Evolutionary conservation across 2,113 vertebrate genomes (phyloP).

Genomic region (Anser brachyrhynchus): DNA sequence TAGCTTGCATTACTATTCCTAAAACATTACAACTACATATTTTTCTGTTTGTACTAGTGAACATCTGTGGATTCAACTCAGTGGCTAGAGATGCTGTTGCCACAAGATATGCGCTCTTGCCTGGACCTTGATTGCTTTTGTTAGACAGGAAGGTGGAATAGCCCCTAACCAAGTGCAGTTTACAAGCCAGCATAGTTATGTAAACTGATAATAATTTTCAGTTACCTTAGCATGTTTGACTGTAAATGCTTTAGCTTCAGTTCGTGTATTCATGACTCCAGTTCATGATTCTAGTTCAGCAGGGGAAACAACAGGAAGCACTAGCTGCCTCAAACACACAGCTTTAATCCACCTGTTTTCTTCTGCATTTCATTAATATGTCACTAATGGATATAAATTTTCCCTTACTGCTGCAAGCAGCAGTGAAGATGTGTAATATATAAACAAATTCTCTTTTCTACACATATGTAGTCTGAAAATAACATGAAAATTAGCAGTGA

Average conservation of each 20-base stretch:
- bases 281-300: too few species aligned
- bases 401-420: background rate
- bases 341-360: background rate
- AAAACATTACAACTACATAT: fast-evolving
- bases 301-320: background rate
- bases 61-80: background rate
- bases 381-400: background rate
- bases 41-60: background rate
- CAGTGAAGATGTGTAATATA: background rate
- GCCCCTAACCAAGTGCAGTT: background rate
- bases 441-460: background rate
- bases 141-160: background rate
- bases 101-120: background rate
- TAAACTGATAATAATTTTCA: background rate
- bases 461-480: background rate
- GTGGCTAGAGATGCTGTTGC: background rate
- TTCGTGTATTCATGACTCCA: too few species aligned
- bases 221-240: background rate
- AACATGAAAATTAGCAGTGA: background rate
- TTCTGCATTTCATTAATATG: background rate
- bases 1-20: background rate
- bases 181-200: background rate
- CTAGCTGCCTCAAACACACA: background rate
- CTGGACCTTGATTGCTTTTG: background rate
- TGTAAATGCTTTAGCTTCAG: background rate